phyloP scores from a whole-genome alignment of 2,888 invertebrate genomes.

The Drosophila neotestacea region DNA sequence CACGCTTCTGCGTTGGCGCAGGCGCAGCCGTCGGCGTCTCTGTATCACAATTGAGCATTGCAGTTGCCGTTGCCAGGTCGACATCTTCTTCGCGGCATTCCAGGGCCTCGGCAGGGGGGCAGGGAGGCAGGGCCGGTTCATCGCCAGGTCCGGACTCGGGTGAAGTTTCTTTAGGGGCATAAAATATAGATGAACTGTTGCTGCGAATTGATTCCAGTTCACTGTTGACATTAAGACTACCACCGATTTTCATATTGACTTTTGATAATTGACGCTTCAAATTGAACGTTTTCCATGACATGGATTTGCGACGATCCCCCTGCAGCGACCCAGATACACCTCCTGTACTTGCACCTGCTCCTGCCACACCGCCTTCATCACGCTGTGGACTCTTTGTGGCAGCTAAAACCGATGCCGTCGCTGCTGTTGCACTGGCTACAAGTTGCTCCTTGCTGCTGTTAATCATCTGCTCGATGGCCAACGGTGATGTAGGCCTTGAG shows the following conservation, averaged over 20 bases:
- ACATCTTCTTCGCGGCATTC: constrained; percentile 67
- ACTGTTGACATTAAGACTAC: constrained; percentile 72
- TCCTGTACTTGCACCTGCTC: background rate
- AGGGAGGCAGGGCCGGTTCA: background rate
- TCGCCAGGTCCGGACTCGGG: constrained; percentile 64
- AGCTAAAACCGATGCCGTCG: constrained; percentile 41
- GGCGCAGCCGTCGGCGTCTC: constrained; percentile 20
- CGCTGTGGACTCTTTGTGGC: constrained; percentile 76
- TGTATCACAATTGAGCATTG: constrained; percentile 62
- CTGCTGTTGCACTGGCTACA: constrained; percentile 67
- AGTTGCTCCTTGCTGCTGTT: constrained; percentile 81
- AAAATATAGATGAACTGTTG: constrained; percentile 83
- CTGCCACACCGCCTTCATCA: constrained; percentile 52
- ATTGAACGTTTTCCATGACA: constrained; percentile 91
- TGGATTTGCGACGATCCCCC: constrained; percentile 87
- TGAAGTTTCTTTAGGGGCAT: constrained; percentile 78
- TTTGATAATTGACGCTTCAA: constrained; percentile 93
- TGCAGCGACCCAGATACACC: constrained; percentile 84
- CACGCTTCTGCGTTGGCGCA: constrained; percentile 63
- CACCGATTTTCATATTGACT: constrained; percentile 87
- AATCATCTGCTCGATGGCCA: constrained; percentile 60
- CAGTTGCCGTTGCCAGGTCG: constrained; percentile 54
- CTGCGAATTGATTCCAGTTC: constrained; percentile 85
- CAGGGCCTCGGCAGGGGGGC: constrained; percentile 48
- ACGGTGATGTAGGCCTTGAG: constrained; percentile 86